These are phyloP conservation scores for Oithona nana DNA, from an alignment of 2,888 invertebrate genomes.

Conservation along the genomic window DNA sequence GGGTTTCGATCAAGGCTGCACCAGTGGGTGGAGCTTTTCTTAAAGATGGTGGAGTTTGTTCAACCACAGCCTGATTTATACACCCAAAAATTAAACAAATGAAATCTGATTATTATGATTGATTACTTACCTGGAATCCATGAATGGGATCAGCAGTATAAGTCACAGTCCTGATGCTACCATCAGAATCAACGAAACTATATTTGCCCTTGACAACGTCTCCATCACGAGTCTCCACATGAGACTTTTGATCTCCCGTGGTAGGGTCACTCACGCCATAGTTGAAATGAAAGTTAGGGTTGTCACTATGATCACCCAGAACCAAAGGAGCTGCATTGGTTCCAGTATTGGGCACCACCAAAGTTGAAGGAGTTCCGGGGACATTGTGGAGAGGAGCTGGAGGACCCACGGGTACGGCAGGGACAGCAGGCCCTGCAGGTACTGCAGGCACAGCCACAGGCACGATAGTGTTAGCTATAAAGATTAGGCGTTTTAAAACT, in stretches of 20 bases:
- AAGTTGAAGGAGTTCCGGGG: not conserved
- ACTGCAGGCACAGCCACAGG: too few relatives aligned
- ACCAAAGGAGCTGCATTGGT: not conserved
- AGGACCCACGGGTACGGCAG: too few relatives aligned
- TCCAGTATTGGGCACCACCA: not conserved
- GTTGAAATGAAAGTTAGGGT: slow-evolving; percentile 14
- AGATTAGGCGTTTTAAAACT: too few relatives aligned
- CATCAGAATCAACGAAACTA: slow-evolving; percentile 13
- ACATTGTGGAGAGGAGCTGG: not conserved
- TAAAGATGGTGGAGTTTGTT: not conserved
- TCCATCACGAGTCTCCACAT: slow-evolving; percentile 14
- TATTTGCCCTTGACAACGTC: slow-evolving; percentile 13
- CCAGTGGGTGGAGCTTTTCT: not conserved
- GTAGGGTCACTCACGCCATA: slow-evolving; percentile 10
- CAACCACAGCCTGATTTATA: not conserved
- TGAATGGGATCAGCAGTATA: slow-evolving; percentile 20
- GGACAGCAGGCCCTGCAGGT: too few relatives aligned
- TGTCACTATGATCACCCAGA: not conserved
- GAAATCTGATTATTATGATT: not conserved
- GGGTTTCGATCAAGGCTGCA: not conserved
- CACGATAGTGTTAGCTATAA: too few relatives aligned
- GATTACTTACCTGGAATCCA: slow-evolving; percentile 18
- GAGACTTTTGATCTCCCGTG: slow-evolving; percentile 16
- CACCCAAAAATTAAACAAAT: not conserved
- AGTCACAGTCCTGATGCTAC: slow-evolving; percentile 18